A percentile compares a stretch with the other conserved stretches of the same genome.
phyloP scores from a whole-genome alignment of 2,113 vertebrate genomes.

The Stigmatopora argus region DNA sequence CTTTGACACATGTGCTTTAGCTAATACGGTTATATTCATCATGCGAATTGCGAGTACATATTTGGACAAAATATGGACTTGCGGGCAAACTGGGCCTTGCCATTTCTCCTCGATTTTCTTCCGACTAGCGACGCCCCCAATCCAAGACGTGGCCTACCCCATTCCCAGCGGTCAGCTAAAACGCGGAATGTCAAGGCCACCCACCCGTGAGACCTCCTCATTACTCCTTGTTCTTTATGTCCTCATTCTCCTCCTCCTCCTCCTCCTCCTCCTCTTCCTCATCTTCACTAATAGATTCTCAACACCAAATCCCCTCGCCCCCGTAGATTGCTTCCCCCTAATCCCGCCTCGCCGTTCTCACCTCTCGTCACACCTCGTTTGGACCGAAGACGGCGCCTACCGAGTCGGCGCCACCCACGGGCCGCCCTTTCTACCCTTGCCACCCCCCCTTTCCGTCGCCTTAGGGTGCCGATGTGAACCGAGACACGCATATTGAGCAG shows the following conservation, averaged over 20 bases:
- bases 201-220: constrained; percentile 23
- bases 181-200: constrained; percentile 40
- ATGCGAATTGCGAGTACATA: too few relatives aligned
- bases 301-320: neutral
- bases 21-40: too few relatives aligned
- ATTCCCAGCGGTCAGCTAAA: constrained; percentile 18
- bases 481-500: constrained; percentile 53
- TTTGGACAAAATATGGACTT: too few relatives aligned
- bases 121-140: constrained; percentile 33
- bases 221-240: constrained; percentile 39
- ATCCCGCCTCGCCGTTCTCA: constrained; percentile 40
- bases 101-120: constrained; percentile 23
- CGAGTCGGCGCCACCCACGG: constrained; percentile 32
- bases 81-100: neutral
- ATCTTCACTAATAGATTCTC: constrained; percentile 41
- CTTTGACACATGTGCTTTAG: too few relatives aligned
- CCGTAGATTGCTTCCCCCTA: constrained; percentile 33
- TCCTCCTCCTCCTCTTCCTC: constrained; percentile 3
- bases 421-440: constrained; percentile 42
- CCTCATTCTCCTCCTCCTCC: constrained; percentile 3
- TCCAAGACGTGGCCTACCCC: neutral
- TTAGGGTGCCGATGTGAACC: constrained; percentile 51
- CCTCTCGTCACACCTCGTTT: constrained; percentile 27
- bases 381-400: constrained; percentile 24
- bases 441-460: constrained; percentile 7